A percentile compares a stretch with the other conserved stretches of the same genome.
phyloP scores from a whole-genome alignment of 2,888 invertebrate species.

The Nephrotoma appendiculata region DNA sequence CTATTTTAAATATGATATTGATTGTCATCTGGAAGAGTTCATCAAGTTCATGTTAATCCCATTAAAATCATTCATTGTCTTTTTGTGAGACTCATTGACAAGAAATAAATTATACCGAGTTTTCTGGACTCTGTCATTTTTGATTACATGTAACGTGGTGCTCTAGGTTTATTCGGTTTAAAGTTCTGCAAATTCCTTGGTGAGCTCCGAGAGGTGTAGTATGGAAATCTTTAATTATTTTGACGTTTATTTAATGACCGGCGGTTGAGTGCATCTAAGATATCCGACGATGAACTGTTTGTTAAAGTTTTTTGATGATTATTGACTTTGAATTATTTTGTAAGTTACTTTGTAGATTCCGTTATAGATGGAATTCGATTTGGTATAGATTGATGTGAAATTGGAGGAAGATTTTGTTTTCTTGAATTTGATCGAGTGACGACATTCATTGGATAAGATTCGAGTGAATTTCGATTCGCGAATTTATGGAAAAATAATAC shows the following conservation, averaged over 20 bases:
- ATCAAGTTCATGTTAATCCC: too few species aligned
- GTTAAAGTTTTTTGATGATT: neutral
- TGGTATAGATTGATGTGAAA: too few species aligned
- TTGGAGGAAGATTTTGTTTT: neutral
- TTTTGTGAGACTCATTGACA: too few species aligned
- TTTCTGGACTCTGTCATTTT: too few species aligned
- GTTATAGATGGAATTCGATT: too few species aligned
- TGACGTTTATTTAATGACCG: neutral
- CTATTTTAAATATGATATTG: too few species aligned
- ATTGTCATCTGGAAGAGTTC: too few species aligned
- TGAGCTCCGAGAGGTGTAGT: slow-evolving; percentile 6
- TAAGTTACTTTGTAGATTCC: neutral
- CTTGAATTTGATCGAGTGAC: neutral
- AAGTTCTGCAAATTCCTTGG: slow-evolving; percentile 12
- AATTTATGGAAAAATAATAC: neutral
- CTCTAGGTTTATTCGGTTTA: slow-evolving; percentile 12
- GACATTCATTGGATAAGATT: neutral
- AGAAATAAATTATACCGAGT: too few species aligned
- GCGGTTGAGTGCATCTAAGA: too few species aligned
- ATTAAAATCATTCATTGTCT: too few species aligned
- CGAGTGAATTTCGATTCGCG: neutral
- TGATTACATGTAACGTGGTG: too few species aligned
- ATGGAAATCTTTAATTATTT: slow-evolving; percentile 5
- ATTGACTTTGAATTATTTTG: neutral
- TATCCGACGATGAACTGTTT: neutral